These are phyloP conservation scores for Gavialis gangeticus DNA, from an alignment of 2,113 vertebrate species.

Conservation along the genomic window DNA sequence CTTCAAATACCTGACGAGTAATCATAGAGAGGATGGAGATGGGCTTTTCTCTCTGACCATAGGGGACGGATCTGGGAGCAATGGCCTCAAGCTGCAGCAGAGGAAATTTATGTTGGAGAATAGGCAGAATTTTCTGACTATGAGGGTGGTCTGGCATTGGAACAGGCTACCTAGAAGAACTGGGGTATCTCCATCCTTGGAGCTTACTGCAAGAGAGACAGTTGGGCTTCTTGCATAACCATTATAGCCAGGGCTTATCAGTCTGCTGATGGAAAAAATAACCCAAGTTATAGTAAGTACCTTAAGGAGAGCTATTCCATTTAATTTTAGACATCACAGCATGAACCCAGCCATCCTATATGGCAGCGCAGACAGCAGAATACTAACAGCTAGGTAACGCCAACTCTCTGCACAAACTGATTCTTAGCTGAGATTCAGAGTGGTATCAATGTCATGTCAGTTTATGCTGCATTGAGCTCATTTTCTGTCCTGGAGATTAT, in stretches of 20 bases:
- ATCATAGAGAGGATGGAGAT: no score
- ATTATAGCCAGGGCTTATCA: neutral
- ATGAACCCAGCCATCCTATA: accelerated
- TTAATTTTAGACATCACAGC: neutral
- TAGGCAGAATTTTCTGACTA: no score
- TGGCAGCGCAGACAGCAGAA: neutral
- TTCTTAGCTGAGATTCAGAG: neutral
- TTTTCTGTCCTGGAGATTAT: accelerated
- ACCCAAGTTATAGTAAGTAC: neutral
- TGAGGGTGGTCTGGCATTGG: no score
- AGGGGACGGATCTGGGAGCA: no score
- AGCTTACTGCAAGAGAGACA: no score
- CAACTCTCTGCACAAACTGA: accelerated
- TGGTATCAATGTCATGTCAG: accelerated
- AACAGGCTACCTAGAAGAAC: no score
- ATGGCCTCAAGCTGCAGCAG: no score
- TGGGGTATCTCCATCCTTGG: no score
- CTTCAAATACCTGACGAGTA: no score
- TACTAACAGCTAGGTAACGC: neutral
- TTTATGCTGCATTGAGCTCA: neutral
- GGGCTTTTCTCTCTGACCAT: no score
- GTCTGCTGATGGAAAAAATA: neutral
- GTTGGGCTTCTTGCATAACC: neutral
- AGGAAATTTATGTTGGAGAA: no score
- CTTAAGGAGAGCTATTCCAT: neutral